phyloP scores from a whole-genome alignment of 2,797 vertebrate species.

The Spinus pinus region DNA sequence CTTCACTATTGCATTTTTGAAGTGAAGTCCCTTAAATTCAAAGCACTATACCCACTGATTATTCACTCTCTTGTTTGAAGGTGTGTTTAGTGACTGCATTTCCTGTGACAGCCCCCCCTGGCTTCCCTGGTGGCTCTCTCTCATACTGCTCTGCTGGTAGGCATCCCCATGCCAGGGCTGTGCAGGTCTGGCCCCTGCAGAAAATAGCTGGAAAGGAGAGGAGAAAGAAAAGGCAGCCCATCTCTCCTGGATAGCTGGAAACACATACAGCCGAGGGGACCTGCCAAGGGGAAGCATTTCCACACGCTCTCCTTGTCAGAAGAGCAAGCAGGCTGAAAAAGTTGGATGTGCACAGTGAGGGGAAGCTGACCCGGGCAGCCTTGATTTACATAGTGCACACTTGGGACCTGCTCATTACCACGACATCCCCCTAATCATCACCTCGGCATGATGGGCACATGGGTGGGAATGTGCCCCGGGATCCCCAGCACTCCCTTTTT shows the following conservation, averaged over 20 bases:
- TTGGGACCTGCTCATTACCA: slow-evolving; percentile 60
- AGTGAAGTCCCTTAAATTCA: not conserved
- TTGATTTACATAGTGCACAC: slow-evolving; percentile 45
- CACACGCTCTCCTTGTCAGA: slow-evolving; percentile 27
- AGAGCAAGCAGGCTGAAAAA: slow-evolving; percentile 52
- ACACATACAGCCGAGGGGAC: not conserved
- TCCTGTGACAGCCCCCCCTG: not conserved
- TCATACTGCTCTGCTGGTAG: not conserved
- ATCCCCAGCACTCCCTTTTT: not conserved
- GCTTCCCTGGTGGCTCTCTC: not conserved
- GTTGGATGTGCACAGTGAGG: not conserved
- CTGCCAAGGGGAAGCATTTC: slow-evolving; percentile 9
- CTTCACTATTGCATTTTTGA: not conserved
- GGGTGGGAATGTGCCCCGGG: not conserved
- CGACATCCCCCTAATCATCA: slow-evolving; percentile 58
- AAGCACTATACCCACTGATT: not conserved
- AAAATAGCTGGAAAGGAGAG: not conserved
- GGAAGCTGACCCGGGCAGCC: slow-evolving; percentile 31
- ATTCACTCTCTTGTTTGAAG: not conserved
- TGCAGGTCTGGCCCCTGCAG: fast-evolving
- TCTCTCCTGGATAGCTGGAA: not conserved
- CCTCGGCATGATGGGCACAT: not conserved
- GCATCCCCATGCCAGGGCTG: fast-evolving
- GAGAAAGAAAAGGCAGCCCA: not conserved
- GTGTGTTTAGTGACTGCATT: not conserved